Evolutionary conservation across 2,888 invertebrate genomes (phyloP).

Genomic region (Pseudococcus viburni): DNA sequence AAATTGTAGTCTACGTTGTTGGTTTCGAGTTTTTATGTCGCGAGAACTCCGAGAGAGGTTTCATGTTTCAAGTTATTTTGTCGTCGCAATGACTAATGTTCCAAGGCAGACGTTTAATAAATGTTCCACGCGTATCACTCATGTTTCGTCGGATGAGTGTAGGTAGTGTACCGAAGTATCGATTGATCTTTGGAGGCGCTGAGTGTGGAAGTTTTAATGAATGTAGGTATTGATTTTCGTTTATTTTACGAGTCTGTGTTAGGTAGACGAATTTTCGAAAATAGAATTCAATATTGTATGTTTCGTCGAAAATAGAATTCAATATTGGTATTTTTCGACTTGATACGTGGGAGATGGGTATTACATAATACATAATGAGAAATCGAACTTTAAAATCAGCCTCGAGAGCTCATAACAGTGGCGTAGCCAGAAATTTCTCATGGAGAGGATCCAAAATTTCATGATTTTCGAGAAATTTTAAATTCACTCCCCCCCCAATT

Average conservation of each 20-base stretch:
- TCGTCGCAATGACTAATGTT: constrained; percentile 19
- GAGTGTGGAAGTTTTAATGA: not conserved
- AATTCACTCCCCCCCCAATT: too few relatives aligned
- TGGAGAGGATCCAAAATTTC: too few relatives aligned
- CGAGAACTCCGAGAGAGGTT: not conserved
- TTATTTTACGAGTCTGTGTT: too few relatives aligned
- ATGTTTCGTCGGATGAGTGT: not conserved
- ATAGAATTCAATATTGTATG: too few relatives aligned
- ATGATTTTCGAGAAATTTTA: too few relatives aligned
- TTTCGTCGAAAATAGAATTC: not conserved
- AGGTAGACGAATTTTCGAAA: not conserved
- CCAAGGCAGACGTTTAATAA: not conserved
- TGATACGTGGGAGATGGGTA: too few relatives aligned
- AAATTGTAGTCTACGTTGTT: constrained; percentile 9
- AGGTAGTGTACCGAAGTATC: not conserved
- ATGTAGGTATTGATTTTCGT: not conserved
- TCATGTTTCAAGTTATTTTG: constrained; percentile 8
- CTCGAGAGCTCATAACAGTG: too few relatives aligned
- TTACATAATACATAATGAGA: too few relatives aligned
- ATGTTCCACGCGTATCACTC: not conserved
- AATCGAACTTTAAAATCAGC: too few relatives aligned
- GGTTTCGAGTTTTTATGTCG: not conserved
- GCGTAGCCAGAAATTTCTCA: too few relatives aligned
- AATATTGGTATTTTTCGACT: too few relatives aligned
- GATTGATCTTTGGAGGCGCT: not conserved